These are phyloP conservation scores for Aegypius monachus DNA, from an alignment of 2,113 vertebrate species.

Conservation along the genomic window DNA sequence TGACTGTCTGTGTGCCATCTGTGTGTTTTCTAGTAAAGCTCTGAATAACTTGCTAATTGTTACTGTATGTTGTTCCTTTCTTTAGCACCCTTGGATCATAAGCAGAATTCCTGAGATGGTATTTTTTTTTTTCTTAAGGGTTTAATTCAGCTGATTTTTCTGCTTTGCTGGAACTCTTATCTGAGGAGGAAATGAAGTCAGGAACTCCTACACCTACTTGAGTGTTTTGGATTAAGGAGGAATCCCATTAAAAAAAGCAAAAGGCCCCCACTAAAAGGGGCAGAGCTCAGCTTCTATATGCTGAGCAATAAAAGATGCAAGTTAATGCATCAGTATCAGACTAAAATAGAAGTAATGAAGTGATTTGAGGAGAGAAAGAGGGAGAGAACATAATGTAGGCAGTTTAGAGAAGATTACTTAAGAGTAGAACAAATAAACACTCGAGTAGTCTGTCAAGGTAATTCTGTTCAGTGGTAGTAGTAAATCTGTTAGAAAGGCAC, in stretches of 20 bases:
- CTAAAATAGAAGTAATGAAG: not conserved
- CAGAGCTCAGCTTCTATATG: not conserved
- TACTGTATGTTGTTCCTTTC: constrained; percentile 38
- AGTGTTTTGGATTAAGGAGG: not conserved
- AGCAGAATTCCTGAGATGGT: not conserved
- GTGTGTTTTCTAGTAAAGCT: constrained; percentile 51
- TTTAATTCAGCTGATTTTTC: not conserved
- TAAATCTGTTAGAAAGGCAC: not conserved
- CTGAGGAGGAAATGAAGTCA: not conserved
- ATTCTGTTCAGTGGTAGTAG: not conserved
- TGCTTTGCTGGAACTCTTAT: not conserved
- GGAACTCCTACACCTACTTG: not conserved
- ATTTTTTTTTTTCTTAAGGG: not conserved
- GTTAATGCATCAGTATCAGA: not conserved
- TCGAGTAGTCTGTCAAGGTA: not conserved
- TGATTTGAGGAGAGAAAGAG: not conserved
- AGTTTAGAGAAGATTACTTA: not conserved
- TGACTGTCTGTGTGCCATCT: constrained; percentile 58
- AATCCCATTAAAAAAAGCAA: not conserved
- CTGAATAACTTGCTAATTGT: not conserved
- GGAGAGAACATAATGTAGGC: not conserved
- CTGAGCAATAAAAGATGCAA: not conserved
- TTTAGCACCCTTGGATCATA: not conserved
- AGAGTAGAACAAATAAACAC: not conserved
- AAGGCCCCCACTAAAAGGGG: not conserved